A percentile compares a stretch with the other conserved stretches of the same genome.
Conservation (phyloP, 2,113 vertebrate genomes). For the Ciconia stormi region DNA sequence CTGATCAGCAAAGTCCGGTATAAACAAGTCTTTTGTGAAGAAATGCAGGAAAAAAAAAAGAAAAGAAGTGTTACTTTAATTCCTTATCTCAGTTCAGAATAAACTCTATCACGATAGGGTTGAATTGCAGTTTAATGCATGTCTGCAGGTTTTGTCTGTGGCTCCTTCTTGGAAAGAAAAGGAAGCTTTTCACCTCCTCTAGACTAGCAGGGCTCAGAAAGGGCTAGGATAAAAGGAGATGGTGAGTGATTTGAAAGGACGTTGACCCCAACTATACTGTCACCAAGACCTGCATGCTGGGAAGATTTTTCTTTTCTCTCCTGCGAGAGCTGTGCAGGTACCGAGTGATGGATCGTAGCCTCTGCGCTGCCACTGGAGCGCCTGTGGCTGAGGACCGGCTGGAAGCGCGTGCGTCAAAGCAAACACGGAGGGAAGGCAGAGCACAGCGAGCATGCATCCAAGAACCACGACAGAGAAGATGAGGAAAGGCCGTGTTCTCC, state of each 20-base stretch:
- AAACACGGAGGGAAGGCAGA: background rate
- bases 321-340: background rate
- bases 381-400: background rate
- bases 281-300: background rate
- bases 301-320: background rate
- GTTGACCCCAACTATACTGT: background rate
- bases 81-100: background rate
- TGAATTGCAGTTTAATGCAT: background rate
- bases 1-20: background rate
- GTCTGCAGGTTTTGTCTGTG: background rate
- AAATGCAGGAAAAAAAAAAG: background rate
- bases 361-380: background rate
- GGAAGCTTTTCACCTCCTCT: background rate
- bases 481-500: background rate
- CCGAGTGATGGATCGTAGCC: background rate
- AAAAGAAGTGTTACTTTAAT: background rate
- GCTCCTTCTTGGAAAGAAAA: background rate
- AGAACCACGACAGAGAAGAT: fast-evolving
- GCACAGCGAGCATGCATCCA: background rate
- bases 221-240: background rate
- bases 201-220: background rate
- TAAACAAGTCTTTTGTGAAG: background rate
- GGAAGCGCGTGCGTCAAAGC: background rate
- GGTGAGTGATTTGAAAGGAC: background rate
- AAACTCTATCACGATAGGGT: background rate